phyloP scores from a whole-genome alignment of 2,888 invertebrate species.

The Parasteatoda lunata region DNA sequence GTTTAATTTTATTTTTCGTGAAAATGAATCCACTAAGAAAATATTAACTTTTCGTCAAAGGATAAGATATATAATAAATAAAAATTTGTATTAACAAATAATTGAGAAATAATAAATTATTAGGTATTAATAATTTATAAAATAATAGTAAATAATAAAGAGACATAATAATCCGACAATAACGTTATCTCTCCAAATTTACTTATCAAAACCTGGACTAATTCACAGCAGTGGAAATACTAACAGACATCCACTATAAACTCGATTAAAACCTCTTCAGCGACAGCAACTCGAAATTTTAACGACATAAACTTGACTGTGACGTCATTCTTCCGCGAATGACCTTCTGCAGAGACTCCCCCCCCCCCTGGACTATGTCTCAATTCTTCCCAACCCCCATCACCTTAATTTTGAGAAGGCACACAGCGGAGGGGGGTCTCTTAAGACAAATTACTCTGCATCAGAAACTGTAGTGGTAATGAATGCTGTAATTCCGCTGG shows the following conservation, averaged over 20 bases:
- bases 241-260: conserved; percentile 10
- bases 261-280: conserved; percentile 52
- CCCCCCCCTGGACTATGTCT: not conserved
- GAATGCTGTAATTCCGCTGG: conserved; percentile 56
- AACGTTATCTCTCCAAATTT: no score
- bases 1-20: no score
- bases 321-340: conserved; percentile 48
- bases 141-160: no score
- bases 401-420: conserved; percentile 30
- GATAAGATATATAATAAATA: no score
- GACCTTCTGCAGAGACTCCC: conserved; percentile 18
- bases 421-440: conserved; percentile 19
- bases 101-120: no score
- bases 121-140: no score
- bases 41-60: no score
- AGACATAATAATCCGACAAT: no score
- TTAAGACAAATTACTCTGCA: conserved; percentile 56
- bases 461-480: conserved; percentile 39
- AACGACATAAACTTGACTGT: conserved; percentile 28
- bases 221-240: no score
- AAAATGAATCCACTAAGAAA: no score
- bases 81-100: no score
- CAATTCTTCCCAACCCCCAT: not conserved
- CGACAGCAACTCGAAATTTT: conserved; percentile 29
- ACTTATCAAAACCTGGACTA: no score